These are phyloP conservation scores for Sylvietta virens DNA, from an alignment of 2,113 vertebrate species.

Conservation along the genomic window DNA sequence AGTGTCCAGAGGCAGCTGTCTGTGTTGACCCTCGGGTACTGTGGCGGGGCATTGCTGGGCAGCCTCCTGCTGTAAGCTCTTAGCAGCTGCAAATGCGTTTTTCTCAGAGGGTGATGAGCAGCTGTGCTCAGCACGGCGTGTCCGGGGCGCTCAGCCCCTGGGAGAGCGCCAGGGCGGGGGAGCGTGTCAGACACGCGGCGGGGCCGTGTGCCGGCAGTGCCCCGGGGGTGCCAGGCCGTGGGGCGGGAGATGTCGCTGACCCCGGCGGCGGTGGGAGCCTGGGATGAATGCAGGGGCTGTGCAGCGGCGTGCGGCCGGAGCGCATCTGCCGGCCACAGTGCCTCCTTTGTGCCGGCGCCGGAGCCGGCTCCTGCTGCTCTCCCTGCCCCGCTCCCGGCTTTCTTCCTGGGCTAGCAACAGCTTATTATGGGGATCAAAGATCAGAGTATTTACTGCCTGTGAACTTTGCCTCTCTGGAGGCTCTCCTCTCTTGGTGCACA, in stretches of 20 bases:
- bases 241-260: not conserved
- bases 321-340: slow-evolving; percentile 11
- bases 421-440: not conserved
- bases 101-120: not conserved
- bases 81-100: not conserved
- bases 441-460: not conserved
- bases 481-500: accelerated
- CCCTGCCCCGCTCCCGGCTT: not conserved
- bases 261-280: accelerated
- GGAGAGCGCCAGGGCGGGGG: accelerated
- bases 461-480: not conserved
- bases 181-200: accelerated
- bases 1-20: accelerated
- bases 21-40: not conserved
- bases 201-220: not conserved
- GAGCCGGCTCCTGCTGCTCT: not conserved
- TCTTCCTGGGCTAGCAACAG: not conserved
- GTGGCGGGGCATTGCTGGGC: not conserved
- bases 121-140: not conserved
- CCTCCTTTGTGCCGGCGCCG: not conserved
- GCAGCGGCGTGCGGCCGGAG: not conserved
- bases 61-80: not conserved
- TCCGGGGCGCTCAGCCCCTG: not conserved
- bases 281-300: not conserved
- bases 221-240: not conserved